A percentile compares a stretch with the other conserved stretches of the same genome.
These are phyloP conservation scores for Julus scandinavius DNA, from an alignment of 2,888 invertebrate genomes.

Conservation along the genomic window DNA sequence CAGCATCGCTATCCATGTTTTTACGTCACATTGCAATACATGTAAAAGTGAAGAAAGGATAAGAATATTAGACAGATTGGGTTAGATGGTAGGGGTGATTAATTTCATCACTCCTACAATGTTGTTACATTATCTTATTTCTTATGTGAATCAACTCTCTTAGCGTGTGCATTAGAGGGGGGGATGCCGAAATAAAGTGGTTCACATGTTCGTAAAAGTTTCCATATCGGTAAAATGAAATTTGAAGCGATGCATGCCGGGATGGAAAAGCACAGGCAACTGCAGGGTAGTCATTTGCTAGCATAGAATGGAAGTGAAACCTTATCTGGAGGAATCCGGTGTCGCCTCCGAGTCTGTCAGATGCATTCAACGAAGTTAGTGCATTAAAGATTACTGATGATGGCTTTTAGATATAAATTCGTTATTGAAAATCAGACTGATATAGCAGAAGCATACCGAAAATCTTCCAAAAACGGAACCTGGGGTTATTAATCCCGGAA, in stretches of 20 bases:
- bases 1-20: not conserved
- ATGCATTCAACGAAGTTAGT: slow-evolving; percentile 32
- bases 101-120: slow-evolving; percentile 29
- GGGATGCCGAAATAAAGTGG: slow-evolving; percentile 1
- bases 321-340: slow-evolving; percentile 4
- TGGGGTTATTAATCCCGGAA: not conserved
- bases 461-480: not conserved
- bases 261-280: not conserved
- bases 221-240: slow-evolving; percentile 39
- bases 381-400: slow-evolving; percentile 42
- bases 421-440: slow-evolving; percentile 45
- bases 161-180: slow-evolving; percentile 37
- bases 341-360: slow-evolving; percentile 12
- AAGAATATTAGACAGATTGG: slow-evolving; percentile 31
- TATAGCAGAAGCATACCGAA: not conserved
- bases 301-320: not conserved
- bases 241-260: slow-evolving; percentile 29
- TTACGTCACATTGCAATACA: not conserved
- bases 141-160: slow-evolving; percentile 35
- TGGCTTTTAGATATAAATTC: slow-evolving; percentile 44
- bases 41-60: not conserved
- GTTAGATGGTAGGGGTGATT: not conserved
- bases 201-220: not conserved
- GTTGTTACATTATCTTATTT: slow-evolving; percentile 43
- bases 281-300: too few relatives aligned